Evolutionary conservation across 2,888 invertebrate species (phyloP), one percentile per base, ranked within the genome.

Genomic region (Cyclophora punctaria): DNA sequence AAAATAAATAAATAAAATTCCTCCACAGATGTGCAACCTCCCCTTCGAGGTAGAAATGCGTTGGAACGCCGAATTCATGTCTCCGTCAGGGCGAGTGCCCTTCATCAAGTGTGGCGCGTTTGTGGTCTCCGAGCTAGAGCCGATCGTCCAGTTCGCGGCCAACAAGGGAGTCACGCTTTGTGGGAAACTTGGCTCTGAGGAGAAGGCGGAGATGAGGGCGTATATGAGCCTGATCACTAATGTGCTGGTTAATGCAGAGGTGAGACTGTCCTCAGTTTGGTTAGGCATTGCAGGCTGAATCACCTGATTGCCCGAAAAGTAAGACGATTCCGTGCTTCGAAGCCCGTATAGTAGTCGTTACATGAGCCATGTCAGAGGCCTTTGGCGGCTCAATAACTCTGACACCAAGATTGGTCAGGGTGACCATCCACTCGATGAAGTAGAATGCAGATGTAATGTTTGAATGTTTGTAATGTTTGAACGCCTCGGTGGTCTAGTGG

Each of bases 61-160:
- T 57, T 92, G 94, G 66, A 99, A 99, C 87, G 98, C 98, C 0
- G 98, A 98, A 72, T 95, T 95, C 73, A 98, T 99, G 96, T 98
- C 98, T 0, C 98, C 98, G 0, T 95, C 96, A 3, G 97, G 97
- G 0, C 92, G 94, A 63, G 93, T 99, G 0, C 99, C 99, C 0
- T 97, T 99, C 69, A 93, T 99, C 51, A 94, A 95, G 71, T 95
- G 96, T 60, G 98, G 98, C 0, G 93, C 94, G 0, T 96, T 96
- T 69, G 91, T 98, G 1, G 92, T 97, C 1, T 93, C 98, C 0
- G 99, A 98, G 74, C 90, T 98, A 69, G 97, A 98, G 70, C 95
- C 95, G 0, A 97, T 99, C 51, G 95, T 97, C 0, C 93, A 94
- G 63, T 96, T 97, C 74, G 93, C 97, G 2, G 93, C 93, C 41